These are phyloP conservation scores for Loripinus fragilis DNA, from an alignment of 2,888 invertebrate genomes.

Conservation along the genomic window DNA sequence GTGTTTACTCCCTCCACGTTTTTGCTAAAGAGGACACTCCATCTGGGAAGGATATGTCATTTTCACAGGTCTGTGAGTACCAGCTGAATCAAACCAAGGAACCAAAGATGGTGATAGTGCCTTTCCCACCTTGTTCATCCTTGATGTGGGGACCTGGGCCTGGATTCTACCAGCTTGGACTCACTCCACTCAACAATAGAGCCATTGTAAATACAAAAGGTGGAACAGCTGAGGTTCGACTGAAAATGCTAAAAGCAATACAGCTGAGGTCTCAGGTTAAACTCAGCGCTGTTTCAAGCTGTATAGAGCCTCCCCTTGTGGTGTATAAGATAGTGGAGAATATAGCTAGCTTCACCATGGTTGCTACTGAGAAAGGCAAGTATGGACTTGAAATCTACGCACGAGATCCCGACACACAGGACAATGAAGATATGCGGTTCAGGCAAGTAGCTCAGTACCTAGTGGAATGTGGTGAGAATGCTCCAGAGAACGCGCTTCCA, in stretches of 20 bases:
- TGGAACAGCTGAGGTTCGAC: conserved; percentile 60
- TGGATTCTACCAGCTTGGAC: conserved; percentile 65
- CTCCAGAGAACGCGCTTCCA: conserved; percentile 54
- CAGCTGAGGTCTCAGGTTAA: conserved; percentile 64
- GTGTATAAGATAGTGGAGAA: conserved; percentile 60
- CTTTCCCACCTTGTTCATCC: conserved; percentile 69
- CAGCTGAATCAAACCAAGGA: conserved; percentile 61
- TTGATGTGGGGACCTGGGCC: conserved; percentile 68
- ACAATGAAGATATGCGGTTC: conserved; percentile 67
- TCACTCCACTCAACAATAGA: conserved; percentile 56
- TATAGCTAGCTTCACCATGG: conserved; percentile 59
- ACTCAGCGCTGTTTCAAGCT: conserved; percentile 48
- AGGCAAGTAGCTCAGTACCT: conserved; percentile 69
- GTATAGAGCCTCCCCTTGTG: conserved; percentile 60
- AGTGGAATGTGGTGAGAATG: conserved; percentile 63
- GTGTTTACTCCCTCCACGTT: conserved; percentile 58
- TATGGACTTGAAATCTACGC: conserved; percentile 70
- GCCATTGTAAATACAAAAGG: conserved; percentile 58
- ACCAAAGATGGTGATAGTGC: conserved; percentile 46
- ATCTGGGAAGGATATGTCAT: conserved; percentile 63
- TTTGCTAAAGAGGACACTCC: conserved; percentile 68
- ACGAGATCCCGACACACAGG: conserved; percentile 67
- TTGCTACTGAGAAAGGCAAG: conserved; percentile 59
- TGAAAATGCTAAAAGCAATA: conserved; percentile 63
- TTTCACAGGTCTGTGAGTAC: conserved; percentile 68